Evolutionary conservation across 1,140 invertebrate species (phyloP), one percentile per base, ranked within the genome.

Genomic region (Diprion similis): DNA sequence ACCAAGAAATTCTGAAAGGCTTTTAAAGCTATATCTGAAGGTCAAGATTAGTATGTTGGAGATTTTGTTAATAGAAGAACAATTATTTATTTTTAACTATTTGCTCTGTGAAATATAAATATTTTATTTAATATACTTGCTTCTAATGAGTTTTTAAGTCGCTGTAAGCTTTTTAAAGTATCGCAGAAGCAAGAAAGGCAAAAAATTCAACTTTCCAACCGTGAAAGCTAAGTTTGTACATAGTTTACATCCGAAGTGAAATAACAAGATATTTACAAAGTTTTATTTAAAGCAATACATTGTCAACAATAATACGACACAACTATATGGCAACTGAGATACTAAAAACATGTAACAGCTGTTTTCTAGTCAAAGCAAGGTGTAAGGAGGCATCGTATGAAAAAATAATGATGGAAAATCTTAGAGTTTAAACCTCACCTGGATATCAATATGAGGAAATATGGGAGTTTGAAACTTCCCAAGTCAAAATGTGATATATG

Each of bases 321-420:
- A 59, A 59, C n/a, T 77, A 69, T 77, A 77, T 75, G 77, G 77
- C 71, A 37, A 79, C 72, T 79, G 74, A 76, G 70, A 59, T 71
- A 75, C 65, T 64, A 66, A 71, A 37, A 59, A 59, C 46, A 48
- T 69, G 70, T 45, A 75, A 71, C 66, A 75, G 70, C 70, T 75
- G 46, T 51, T 71, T 74, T 71, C n/a, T 13, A 17, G 51, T 59
- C 6, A 59, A 17, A 15, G 51, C 51, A 59, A 11, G n/a, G 51
- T 59, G 11, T 59, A 17, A 59, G 51, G 51, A 59, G 51, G 51
- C 51, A 59, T 59, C 51, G 51, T 59, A 59, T 9, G 9, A 59
- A 15, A 13, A 59, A 59, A 59, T 37, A 59, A 59, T 59, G 7
- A 59, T 9, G n/a, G 11, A 4, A 15, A 59, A 59, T 59, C 51